These are phyloP conservation scores for Paramormyrops hopkinsi DNA, from an alignment of 2,797 vertebrate genomes.

Conservation along the genomic window DNA sequence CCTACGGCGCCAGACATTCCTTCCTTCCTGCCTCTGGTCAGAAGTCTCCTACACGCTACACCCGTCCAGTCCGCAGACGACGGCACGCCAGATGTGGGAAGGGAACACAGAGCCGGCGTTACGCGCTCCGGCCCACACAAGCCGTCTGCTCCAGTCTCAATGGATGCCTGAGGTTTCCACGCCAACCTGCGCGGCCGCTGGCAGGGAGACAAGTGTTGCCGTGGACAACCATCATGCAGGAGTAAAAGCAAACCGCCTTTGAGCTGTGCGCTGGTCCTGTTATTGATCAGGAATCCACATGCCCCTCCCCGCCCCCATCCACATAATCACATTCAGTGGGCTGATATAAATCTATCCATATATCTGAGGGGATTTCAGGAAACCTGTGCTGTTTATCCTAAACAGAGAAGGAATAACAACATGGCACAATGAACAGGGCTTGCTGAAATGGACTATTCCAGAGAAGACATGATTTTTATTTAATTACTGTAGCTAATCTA, in stretches of 20 bases:
- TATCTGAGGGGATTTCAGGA: background rate
- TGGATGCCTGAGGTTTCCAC: conserved; percentile 3
- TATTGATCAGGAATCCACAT: background rate
- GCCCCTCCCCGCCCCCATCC: background rate
- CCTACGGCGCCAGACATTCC: background rate
- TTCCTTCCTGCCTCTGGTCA: background rate
- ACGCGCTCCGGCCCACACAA: background rate
- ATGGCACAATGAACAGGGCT: background rate
- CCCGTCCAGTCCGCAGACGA: background rate
- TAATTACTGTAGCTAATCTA: background rate
- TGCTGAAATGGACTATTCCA: background rate
- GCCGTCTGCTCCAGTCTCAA: background rate
- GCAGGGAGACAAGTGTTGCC: background rate
- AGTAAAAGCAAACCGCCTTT: background rate
- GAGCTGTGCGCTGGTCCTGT: background rate
- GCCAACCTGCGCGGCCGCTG: background rate
- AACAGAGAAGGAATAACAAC: background rate
- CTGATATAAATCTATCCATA: background rate
- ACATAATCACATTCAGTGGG: background rate
- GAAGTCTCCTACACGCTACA: background rate
- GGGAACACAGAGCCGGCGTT: background rate
- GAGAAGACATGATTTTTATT: background rate
- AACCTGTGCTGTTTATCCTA: background rate
- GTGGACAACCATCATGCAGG: background rate
- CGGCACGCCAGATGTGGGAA: background rate